Conservation (phyloP, 2,888 invertebrate genomes). For the Archaeoteleia sp. region DNA sequence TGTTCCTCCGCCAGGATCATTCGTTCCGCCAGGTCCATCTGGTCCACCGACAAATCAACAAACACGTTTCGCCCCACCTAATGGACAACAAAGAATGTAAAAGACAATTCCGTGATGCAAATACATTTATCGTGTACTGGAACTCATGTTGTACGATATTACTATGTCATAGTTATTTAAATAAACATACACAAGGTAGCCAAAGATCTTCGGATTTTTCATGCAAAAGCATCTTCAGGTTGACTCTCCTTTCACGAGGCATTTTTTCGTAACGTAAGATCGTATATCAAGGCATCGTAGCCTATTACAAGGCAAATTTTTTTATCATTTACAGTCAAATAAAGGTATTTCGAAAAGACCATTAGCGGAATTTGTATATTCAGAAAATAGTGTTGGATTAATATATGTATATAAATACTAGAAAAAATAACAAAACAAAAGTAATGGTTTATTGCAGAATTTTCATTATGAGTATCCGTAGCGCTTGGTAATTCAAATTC, state of each 20-base stretch:
- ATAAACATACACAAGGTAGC: slow-evolving; percentile 31
- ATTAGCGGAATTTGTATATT: slow-evolving; percentile 36
- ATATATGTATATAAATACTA: slow-evolving; percentile 39
- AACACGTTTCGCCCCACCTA: slow-evolving; percentile 68
- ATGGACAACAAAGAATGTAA: slow-evolving; percentile 72
- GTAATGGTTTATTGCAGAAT: slow-evolving; percentile 3
- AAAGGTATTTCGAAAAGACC: background rate
- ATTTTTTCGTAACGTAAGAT: background rate
- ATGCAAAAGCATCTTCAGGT: slow-evolving; percentile 18
- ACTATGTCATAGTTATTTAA: slow-evolving; percentile 26
- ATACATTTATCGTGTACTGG: slow-evolving; percentile 20
- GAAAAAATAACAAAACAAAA: slow-evolving; percentile 1
- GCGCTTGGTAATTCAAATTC: slow-evolving; percentile 9
- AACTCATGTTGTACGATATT: slow-evolving; percentile 28
- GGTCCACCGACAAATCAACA: slow-evolving; percentile 58
- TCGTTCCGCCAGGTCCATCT: slow-evolving; percentile 50
- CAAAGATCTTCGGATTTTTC: slow-evolving; percentile 34
- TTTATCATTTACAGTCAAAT: too few species aligned
- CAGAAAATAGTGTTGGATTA: slow-evolving; percentile 32
- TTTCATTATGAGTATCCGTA: slow-evolving; percentile 4
- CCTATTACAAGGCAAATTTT: too few species aligned
- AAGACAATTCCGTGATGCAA: slow-evolving; percentile 13
- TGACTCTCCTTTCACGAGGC: slow-evolving; percentile 5
- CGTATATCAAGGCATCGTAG: too few species aligned
- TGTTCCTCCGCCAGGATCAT: slow-evolving; percentile 62